phyloP scores from a whole-genome alignment of 2,888 invertebrate species.

The Leptinotarsa rubiginosa region DNA sequence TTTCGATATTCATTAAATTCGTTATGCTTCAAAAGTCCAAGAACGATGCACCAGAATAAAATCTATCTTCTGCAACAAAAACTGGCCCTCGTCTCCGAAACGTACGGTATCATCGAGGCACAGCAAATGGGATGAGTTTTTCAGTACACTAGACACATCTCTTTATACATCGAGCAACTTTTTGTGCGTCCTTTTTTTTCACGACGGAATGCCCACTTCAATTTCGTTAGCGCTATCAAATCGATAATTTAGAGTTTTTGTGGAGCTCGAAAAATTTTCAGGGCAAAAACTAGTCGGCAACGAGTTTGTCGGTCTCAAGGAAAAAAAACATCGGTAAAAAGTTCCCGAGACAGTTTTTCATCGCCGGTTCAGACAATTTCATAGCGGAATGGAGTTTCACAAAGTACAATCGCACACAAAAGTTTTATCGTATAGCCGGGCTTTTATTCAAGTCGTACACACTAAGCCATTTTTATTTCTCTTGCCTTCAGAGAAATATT shows the following conservation, averaged over 20 bases:
- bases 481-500: constrained; percentile 10
- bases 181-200: constrained; percentile 50
- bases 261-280: constrained; percentile 60
- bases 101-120: constrained; percentile 48
- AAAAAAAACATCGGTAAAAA: constrained; percentile 63
- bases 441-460: constrained; percentile 27
- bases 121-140: constrained; percentile 50
- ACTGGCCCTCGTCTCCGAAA: constrained; percentile 46
- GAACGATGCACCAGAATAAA: constrained; percentile 40
- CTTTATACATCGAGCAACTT: constrained; percentile 50
- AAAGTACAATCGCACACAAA: constrained; percentile 49
- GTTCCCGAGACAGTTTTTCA: constrained; percentile 64
- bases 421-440: constrained; percentile 40
- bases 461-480: constrained; percentile 27
- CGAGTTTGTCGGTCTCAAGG: constrained; percentile 56
- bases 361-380: constrained; percentile 63
- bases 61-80: constrained; percentile 45
- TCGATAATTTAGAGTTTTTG: constrained; percentile 62
- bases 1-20: constrained; percentile 38
- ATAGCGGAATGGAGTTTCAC: constrained; percentile 55
- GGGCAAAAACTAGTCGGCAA: constrained; percentile 64
- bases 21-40: constrained; percentile 37
- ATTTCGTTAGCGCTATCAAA: constrained; percentile 60
- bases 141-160: constrained; percentile 50
- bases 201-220: constrained; percentile 59